Conservation (phyloP, 2,113 vertebrate genomes). For the Lamprotornis superbus region DNA sequence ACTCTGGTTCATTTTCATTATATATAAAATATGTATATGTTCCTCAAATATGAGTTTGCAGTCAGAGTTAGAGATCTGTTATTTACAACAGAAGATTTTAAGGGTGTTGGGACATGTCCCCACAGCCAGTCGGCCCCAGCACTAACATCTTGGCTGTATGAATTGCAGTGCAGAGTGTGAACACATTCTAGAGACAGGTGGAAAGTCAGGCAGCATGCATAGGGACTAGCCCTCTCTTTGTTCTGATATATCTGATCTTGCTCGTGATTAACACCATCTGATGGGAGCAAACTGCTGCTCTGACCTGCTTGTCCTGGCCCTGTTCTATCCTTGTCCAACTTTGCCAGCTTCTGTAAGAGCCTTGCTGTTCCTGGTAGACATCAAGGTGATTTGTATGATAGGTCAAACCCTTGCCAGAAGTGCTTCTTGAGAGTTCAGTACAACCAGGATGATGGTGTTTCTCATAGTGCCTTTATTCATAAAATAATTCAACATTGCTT, state of each 20-base stretch:
- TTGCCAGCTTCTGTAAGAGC: background rate
- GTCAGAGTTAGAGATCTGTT: background rate
- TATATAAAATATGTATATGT: background rate
- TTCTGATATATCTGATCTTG: background rate
- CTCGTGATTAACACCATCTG: background rate
- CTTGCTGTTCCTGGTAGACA: background rate
- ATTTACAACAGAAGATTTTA: background rate
- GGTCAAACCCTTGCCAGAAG: background rate
- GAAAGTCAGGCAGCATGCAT: background rate
- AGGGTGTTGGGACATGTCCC: background rate
- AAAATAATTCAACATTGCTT: background rate
- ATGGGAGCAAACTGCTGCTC: background rate
- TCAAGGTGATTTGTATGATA: background rate
- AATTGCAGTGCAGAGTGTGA: background rate
- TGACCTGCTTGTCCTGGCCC: background rate
- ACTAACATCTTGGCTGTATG: background rate
- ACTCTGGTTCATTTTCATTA: background rate
- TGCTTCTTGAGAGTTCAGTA: background rate
- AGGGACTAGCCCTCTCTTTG: background rate
- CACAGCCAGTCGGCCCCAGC: rapidly evolving
- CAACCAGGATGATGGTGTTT: background rate
- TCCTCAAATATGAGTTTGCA: background rate
- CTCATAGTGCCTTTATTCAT: slow-evolving; percentile 32
- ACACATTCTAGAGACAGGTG: background rate
- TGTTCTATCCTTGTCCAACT: background rate